Evolutionary conservation across 2,797 vertebrate species (phyloP).

Genomic region (Syncerus caffer): DNA sequence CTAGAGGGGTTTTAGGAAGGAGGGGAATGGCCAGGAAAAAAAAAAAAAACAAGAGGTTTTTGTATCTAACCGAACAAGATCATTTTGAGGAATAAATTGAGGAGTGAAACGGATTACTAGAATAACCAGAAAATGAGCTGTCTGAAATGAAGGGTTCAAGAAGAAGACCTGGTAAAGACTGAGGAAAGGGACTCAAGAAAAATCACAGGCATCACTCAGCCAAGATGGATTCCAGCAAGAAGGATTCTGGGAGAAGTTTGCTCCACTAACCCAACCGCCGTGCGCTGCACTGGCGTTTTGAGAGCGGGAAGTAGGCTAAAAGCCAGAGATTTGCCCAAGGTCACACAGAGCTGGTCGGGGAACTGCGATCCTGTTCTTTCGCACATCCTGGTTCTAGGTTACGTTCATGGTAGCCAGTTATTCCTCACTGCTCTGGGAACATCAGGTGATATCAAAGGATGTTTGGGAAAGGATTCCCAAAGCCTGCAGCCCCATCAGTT

Average conservation of each 20-base stretch:
- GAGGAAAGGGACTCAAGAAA: background rate
- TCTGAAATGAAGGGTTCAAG: background rate
- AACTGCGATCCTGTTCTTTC: background rate
- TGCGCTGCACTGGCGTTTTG: rapidly evolving
- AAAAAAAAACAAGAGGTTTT: background rate
- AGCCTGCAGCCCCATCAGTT: too few species aligned
- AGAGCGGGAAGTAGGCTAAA: background rate
- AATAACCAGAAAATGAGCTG: background rate
- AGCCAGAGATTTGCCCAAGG: background rate
- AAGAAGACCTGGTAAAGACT: background rate
- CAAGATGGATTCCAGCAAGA: background rate
- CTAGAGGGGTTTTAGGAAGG: background rate
- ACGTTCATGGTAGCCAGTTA: background rate
- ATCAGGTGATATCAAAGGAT: background rate
- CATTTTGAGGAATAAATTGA: background rate
- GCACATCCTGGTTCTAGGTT: background rate
- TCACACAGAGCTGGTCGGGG: background rate
- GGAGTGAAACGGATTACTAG: background rate
- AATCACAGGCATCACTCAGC: background rate
- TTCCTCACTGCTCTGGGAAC: background rate
- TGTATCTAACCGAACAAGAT: background rate
- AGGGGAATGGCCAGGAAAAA: background rate
- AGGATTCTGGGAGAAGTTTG: background rate
- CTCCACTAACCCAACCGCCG: background rate
- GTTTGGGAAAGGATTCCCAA: background rate